Base-by-base conservation (phyloP, 1,140 invertebrate genomes). In the Ruditapes philippinarum region DNA sequence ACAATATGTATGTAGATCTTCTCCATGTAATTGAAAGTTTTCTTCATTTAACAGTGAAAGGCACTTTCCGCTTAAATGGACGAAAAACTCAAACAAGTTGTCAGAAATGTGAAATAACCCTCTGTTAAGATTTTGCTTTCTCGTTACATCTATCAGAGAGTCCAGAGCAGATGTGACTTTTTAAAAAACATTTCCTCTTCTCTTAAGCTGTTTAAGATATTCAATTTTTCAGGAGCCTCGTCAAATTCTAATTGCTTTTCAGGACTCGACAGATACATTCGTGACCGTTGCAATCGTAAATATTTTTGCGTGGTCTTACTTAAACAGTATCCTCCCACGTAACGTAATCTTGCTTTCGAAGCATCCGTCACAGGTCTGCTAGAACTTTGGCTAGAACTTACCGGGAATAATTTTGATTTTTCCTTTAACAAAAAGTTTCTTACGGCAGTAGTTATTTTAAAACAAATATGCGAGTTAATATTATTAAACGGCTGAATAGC, bases 271-370 rank as follows among this genome's bases (percentile, higher is more conserved):
- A 22, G 12, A 60, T 81, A 81, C 78, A 54, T 81, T 22, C 45
- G 22, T 14, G 49, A 68, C 9, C 17, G 65, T 49, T 49, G 7
- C 22, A 33, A 33, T 51, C 33, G 33, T 17, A 38, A 14, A 36
- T 45, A 85, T 36, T 49, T 45, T n/a, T 73, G 49, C 45, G 57
- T 14, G 33, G 36, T 19, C 49, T 85, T 85, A 14, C 28, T 40
- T 12, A 85, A 19, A 38, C 82, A 85, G 33, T 73, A 85, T 14
- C 82, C 82, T 17, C 62, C 82, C n/a, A 49, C 65, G 54, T 85
- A 85, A 22, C 82, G 14, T 2, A 85, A 28, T 9, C 62, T 12
- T 31, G 82, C 82, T 5, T 36, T 9, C 22, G 62, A 85, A 22
- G 19, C 19, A 54, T 54, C 40, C 31, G 82, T 85, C 3, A 73